A percentile compares a stretch with the other conserved stretches of the same genome.
Conservation (phyloP, 2,888 invertebrate species). For the Belgica antarctica region DNA sequence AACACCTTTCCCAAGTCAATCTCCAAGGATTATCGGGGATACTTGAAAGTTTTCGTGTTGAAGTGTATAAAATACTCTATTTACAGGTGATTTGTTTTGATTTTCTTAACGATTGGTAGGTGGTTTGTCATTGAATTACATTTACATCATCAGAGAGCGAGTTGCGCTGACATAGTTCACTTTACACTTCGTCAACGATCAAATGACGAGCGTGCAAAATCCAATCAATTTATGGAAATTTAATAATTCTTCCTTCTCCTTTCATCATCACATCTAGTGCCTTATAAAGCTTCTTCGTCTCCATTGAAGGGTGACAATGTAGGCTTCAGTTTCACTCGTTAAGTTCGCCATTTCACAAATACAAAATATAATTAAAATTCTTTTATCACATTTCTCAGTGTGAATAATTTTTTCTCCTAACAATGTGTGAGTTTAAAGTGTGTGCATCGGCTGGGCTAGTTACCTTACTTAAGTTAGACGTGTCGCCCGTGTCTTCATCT, state of each 20-base stretch:
- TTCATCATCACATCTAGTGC: constrained; percentile 16
- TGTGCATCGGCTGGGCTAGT: background rate
- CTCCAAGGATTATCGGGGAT: no score
- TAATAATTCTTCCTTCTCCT: constrained; percentile 20
- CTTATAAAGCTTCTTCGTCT: background rate
- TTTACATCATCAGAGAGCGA: background rate
- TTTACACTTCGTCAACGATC: background rate
- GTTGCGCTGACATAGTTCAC: constrained; percentile 7
- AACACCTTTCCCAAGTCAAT: no score
- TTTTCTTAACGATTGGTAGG: background rate
- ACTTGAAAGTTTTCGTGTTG: background rate
- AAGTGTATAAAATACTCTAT: constrained; percentile 13
- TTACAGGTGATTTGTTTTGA: background rate
- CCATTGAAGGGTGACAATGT: constrained; percentile 4
- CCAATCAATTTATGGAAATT: constrained; percentile 39
- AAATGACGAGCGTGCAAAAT: constrained; percentile 37
- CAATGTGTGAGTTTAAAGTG: constrained; percentile 8
- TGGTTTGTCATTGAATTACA: background rate
- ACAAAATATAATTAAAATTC: constrained; percentile 31
- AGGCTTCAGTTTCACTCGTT: background rate
- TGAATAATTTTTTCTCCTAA: constrained; percentile 26
- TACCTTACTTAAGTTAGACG: no score
- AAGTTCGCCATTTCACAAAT: constrained; percentile 13
- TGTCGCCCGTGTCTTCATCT: no score
- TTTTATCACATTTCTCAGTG: constrained; percentile 40